A percentile compares a stretch with the other conserved stretches of the same genome.
These are phyloP conservation scores for Pammene fasciana DNA, from an alignment of 2,888 invertebrate species.

Conservation along the genomic window DNA sequence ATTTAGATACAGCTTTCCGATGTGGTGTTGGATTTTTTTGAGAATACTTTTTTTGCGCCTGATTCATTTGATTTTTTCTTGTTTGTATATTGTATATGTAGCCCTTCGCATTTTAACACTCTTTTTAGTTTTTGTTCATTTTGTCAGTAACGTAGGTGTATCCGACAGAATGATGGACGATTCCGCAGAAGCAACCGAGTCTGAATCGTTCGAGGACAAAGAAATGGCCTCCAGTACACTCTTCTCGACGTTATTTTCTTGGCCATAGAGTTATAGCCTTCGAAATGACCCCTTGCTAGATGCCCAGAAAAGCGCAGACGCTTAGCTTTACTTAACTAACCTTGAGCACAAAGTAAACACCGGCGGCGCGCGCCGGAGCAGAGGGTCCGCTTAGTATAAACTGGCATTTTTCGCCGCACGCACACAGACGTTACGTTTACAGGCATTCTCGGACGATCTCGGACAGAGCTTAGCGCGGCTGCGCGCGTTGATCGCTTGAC, in stretches of 20 bases:
- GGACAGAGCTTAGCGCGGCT: no score
- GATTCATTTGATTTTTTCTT: not conserved
- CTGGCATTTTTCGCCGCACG: no score
- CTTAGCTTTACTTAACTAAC: not conserved
- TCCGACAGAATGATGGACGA: not conserved
- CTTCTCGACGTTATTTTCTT: not conserved
- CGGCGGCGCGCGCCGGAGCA: no score
- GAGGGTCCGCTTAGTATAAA: no score
- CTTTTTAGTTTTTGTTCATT: not conserved
- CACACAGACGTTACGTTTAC: no score
- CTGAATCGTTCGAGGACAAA: constrained; percentile 1
- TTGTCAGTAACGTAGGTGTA: not conserved
- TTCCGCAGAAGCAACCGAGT: not conserved
- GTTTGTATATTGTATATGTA: not conserved
- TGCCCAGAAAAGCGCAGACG: not conserved
- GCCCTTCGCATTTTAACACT: not conserved
- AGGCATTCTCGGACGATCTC: no score
- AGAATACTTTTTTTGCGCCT: no score
- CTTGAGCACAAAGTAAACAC: no score
- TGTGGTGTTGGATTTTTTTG: not conserved
- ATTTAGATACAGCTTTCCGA: not conserved
- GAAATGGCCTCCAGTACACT: not conserved
- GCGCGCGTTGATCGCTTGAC: no score
- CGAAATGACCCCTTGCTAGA: not conserved
- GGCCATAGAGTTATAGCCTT: not conserved